A percentile compares a stretch with the other conserved stretches of the same genome.
phyloP scores from a whole-genome alignment of 2,113 vertebrate species.

The Mixornis gularis region DNA sequence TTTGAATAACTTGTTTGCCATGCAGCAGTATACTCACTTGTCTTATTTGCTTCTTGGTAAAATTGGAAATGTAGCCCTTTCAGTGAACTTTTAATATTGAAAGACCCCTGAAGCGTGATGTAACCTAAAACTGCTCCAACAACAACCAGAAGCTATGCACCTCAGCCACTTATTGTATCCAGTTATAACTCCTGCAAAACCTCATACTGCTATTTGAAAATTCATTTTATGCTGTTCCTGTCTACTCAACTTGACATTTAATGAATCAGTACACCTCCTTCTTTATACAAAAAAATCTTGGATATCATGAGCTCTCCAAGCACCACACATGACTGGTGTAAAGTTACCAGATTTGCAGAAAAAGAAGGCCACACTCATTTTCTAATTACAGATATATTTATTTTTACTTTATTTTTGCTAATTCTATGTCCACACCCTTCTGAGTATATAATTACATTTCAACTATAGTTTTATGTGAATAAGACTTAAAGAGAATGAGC shows the following conservation, averaged over 20 bases:
- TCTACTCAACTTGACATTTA: neutral
- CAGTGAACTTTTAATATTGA: neutral
- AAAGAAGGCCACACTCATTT: neutral
- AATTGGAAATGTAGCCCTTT: neutral
- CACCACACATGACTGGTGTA: neutral
- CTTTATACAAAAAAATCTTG: neutral
- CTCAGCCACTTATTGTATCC: neutral
- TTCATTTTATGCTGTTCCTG: neutral
- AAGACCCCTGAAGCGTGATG: fast-evolving
- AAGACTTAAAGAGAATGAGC: neutral
- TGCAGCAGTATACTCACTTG: neutral
- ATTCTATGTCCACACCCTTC: neutral
- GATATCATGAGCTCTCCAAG: neutral
- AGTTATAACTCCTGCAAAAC: neutral
- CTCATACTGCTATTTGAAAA: neutral
- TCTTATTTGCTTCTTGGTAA: neutral
- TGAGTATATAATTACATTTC: neutral
- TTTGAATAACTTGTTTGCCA: neutral
- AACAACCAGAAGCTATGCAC: neutral
- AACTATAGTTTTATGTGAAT: neutral
- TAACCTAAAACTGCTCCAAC: neutral
- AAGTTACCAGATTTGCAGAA: neutral
- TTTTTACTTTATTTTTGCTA: neutral
- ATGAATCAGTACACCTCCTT: neutral
- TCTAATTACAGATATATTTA: neutral